Evolutionary conservation across 2,888 invertebrate genomes (phyloP).

Genomic region (Coremacera marginata): DNA sequence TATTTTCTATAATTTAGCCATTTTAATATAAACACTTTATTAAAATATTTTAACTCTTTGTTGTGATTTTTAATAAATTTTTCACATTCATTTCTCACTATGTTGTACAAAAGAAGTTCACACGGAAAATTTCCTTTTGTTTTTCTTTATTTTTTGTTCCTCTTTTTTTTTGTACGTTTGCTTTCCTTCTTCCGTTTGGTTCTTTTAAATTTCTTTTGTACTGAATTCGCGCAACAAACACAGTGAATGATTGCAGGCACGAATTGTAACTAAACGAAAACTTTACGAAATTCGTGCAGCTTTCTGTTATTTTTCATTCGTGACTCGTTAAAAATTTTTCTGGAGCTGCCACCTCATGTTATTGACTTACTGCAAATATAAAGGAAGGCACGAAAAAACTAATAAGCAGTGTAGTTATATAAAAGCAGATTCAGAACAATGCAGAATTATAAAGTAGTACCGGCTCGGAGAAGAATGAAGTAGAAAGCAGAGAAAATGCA

Average conservation of each 20-base stretch:
- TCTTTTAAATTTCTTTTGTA: conserved; percentile 15
- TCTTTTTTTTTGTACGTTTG: conserved; percentile 22
- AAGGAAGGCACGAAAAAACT: too few relatives aligned
- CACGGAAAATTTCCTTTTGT: conserved; percentile 42
- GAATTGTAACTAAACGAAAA: conserved; percentile 43
- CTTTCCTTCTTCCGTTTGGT: conserved; percentile 16
- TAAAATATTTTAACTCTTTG: not conserved
- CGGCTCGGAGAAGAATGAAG: too few relatives aligned
- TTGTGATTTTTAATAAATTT: conserved; percentile 16
- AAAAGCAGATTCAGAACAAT: too few relatives aligned
- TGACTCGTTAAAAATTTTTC: conserved; percentile 16
- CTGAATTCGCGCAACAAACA: conserved; percentile 14
- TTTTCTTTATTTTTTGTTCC: conserved; percentile 27
- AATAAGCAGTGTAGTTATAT: too few relatives aligned
- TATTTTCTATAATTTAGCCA: conserved; percentile 18
- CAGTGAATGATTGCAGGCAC: conserved; percentile 41
- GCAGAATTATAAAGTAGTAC: too few relatives aligned
- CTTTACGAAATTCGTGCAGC: not conserved
- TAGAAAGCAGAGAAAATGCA: too few relatives aligned
- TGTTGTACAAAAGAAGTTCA: conserved; percentile 23
- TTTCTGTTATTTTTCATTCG: conserved; percentile 9
- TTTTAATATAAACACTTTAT: not conserved
- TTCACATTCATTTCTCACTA: conserved; percentile 20
- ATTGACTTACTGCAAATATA: too few relatives aligned
- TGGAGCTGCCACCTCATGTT: not conserved